Conservation (phyloP, 2,113 vertebrate genomes). For the Thunnus thynnus region DNA sequence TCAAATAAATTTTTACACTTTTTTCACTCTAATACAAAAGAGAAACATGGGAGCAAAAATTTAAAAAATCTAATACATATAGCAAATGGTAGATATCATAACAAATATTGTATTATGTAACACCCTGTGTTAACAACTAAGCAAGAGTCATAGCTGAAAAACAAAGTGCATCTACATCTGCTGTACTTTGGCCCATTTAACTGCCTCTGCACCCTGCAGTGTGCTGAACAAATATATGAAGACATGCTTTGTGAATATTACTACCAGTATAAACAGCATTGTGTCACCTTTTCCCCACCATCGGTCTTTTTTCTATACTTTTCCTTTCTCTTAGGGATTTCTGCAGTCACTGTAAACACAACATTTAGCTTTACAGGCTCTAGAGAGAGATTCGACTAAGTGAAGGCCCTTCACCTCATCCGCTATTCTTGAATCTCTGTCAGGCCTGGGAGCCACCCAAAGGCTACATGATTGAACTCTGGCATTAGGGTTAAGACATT, state of each 20-base stretch:
- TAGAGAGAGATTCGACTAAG: constrained; percentile 11
- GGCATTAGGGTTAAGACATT: constrained; percentile 47
- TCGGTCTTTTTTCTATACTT: constrained; percentile 5
- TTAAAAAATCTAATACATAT: not conserved
- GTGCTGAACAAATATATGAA: constrained; percentile 1
- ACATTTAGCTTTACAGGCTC: not conserved
- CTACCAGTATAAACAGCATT: not conserved
- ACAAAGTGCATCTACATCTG: constrained; percentile 35
- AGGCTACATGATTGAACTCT: constrained; percentile 46
- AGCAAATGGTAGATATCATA: constrained; percentile 18
- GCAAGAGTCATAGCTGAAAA: constrained; percentile 25
- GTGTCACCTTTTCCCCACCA: not conserved
- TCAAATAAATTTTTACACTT: too few species aligned
- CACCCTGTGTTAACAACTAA: constrained; percentile 31
- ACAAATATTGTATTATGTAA: constrained; percentile 56
- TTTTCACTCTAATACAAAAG: not conserved
- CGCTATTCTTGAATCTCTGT: constrained; percentile 37
- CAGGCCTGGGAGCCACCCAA: constrained; percentile 23
- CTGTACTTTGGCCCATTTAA: constrained; percentile 19
- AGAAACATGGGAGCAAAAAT: constrained; percentile 10
- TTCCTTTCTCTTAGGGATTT: not conserved
- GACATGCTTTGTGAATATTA: constrained; percentile 4
- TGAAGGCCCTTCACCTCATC: constrained; percentile 27
- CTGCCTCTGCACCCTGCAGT: constrained; percentile 31
- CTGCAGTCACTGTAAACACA: constrained; percentile 10